phyloP scores from a whole-genome alignment of 2,797 vertebrate genomes.

The Eulemur albifrons region DNA sequence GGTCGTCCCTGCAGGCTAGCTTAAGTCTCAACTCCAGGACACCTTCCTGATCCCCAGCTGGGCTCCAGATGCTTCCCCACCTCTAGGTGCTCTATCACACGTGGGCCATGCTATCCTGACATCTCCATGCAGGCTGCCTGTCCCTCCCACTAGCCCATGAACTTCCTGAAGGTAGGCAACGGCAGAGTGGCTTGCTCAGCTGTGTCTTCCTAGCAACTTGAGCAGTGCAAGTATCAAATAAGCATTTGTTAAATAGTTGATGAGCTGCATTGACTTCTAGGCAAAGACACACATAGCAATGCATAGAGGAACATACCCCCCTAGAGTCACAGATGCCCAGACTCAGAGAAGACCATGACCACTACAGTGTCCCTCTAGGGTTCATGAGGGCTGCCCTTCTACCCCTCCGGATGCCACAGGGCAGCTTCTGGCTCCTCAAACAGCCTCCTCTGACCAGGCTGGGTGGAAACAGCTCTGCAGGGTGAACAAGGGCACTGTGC shows the following conservation, averaged over 20 bases:
- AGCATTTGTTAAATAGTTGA: not conserved
- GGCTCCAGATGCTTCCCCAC: not conserved
- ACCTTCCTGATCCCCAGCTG: not conserved
- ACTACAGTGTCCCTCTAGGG: not conserved
- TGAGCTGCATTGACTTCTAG: not conserved
- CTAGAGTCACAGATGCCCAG: not conserved
- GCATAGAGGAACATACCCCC: not conserved
- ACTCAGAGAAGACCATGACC: not conserved
- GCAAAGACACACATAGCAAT: not conserved
- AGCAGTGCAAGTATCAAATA: not conserved
- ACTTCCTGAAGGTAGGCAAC: not conserved
- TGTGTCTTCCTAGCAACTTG: not conserved
- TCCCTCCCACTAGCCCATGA: not conserved
- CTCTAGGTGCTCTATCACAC: not conserved
- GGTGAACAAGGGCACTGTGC: not conserved
- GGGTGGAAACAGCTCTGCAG: not conserved
- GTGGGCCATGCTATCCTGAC: rapidly evolving
- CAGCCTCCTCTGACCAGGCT: no score
- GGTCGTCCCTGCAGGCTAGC: not conserved
- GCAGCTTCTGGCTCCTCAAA: not conserved
- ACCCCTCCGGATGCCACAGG: not conserved
- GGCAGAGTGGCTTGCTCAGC: not conserved
- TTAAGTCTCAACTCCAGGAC: not conserved
- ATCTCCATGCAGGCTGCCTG: not conserved
- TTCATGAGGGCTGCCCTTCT: not conserved